Percentiles rank a stretch among this genome's conserved stretches.
These are phyloP conservation scores for Alloplasta piceator DNA, from an alignment of 2,888 invertebrate species.

Conservation along the genomic window DNA sequence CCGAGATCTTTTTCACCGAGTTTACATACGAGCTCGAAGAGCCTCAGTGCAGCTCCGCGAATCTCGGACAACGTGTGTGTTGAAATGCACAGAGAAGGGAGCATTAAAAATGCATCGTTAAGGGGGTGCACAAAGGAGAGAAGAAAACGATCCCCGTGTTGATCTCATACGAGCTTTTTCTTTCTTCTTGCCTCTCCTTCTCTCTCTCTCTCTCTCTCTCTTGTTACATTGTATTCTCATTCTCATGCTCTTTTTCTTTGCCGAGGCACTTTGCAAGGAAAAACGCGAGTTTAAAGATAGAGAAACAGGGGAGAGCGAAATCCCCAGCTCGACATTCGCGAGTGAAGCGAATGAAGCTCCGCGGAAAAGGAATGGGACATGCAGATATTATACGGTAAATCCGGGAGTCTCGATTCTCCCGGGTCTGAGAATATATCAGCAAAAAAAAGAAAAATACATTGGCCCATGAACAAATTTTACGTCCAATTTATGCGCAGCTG, in stretches of 20 bases:
- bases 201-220: constrained; percentile 1
- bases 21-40: constrained; percentile 6
- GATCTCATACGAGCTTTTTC: constrained; percentile 17
- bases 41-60: background rate
- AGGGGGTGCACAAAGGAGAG: constrained; percentile 32
- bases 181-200: background rate
- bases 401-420: too few relatives aligned
- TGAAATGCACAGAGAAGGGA: background rate
- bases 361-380: too few relatives aligned
- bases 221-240: too few relatives aligned
- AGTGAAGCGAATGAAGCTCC: constrained; percentile 19
- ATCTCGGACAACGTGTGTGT: constrained; percentile 49
- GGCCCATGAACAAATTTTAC: too few relatives aligned
- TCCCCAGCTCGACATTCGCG: constrained; percentile 7
- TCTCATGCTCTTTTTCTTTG: background rate
- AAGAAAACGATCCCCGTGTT: constrained; percentile 19
- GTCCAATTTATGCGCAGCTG: too few relatives aligned
- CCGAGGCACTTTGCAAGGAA: constrained; percentile 34
- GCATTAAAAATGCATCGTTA: constrained; percentile 52
- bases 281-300: constrained; percentile 50
- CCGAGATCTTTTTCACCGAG: constrained; percentile 4
- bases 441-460: too few relatives aligned
- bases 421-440: too few relatives aligned
- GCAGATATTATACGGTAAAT: too few relatives aligned
- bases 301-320: constrained; percentile 23